Evolutionary conservation across 2,797 vertebrate species (phyloP).

Genomic region (Streptopelia turtur): DNA sequence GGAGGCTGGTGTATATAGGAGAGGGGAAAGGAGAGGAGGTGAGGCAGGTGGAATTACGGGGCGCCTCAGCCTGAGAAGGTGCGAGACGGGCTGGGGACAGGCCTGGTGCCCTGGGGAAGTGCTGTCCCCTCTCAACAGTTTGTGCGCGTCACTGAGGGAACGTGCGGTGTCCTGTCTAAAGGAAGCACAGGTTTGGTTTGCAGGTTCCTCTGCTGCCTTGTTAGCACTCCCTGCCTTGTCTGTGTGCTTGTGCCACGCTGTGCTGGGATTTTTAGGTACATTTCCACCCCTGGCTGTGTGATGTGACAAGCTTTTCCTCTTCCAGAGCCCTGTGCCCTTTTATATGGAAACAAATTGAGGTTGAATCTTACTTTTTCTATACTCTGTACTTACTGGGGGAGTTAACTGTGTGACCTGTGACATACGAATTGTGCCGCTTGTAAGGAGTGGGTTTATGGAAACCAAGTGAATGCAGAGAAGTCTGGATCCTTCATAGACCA

Average conservation of each 20-base stretch:
- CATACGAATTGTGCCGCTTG: background rate
- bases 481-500: background rate
- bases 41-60: background rate
- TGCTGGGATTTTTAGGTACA: background rate
- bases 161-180: background rate
- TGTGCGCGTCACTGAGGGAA: fast-evolving
- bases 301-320: background rate
- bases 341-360: background rate
- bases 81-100: background rate
- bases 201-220: background rate
- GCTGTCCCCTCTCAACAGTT: background rate
- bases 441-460: background rate
- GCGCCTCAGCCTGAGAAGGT: background rate
- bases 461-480: fast-evolving
- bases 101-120: background rate
- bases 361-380: background rate
- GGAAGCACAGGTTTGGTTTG: background rate
- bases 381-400: background rate
- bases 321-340: background rate
- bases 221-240: background rate
- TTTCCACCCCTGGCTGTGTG: background rate
- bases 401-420: background rate
- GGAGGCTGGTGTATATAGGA: background rate
- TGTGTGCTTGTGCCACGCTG: background rate
- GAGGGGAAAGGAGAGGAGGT: background rate